A percentile compares a stretch with the other conserved stretches of the same genome.
phyloP scores from a whole-genome alignment of 2,113 vertebrate species.

The Beaufortia kweichowensis region DNA sequence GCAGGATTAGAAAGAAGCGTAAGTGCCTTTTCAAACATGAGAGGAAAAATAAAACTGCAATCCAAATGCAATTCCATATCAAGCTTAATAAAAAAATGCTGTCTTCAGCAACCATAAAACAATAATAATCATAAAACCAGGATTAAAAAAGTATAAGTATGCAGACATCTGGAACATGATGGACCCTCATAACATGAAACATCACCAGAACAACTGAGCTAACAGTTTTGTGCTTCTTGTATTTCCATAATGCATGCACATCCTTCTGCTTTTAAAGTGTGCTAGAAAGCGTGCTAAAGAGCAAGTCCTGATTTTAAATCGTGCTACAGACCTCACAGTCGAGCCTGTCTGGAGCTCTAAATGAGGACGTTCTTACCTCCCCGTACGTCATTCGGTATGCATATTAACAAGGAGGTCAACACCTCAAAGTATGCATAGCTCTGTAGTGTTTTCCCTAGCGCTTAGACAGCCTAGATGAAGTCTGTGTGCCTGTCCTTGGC shows the following conservation, averaged over 20 bases:
- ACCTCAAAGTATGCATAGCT: neutral
- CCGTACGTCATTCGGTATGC: neutral
- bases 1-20: neutral
- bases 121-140: neutral
- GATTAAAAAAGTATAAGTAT: neutral
- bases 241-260: no score
- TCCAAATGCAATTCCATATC: neutral
- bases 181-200: neutral
- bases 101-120: neutral
- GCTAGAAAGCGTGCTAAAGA: no score
- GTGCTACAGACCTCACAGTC: neutral
- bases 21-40: slow-evolving; percentile 5
- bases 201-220: neutral
- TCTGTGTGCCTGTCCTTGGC: slow-evolving; percentile 32
- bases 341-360: neutral
- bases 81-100: slow-evolving; percentile 1
- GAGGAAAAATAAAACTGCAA: neutral
- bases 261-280: no score
- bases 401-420: neutral
- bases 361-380: neutral
- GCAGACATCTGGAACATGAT: neutral
- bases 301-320: neutral
- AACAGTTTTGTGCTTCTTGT: neutral
- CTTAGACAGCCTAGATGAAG: slow-evolving; percentile 1
- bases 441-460: neutral